phyloP scores from a whole-genome alignment of 2,888 invertebrate genomes.

The Tetropium fuscum region DNA sequence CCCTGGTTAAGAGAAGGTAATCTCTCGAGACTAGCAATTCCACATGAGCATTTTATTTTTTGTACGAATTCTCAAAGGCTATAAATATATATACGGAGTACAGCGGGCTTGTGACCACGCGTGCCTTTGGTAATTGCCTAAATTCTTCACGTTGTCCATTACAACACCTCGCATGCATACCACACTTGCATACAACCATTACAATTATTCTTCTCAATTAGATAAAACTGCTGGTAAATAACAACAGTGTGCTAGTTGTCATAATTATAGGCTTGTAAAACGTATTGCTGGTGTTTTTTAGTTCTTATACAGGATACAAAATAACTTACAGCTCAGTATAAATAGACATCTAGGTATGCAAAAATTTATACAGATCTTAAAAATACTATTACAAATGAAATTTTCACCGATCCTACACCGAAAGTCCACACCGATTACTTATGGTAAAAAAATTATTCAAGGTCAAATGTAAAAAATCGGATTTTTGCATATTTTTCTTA shows the following conservation, averaged over 20 bases:
- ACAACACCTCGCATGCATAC: slow-evolving; percentile 16
- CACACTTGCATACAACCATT: slow-evolving; percentile 2
- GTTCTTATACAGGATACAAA: too few species aligned
- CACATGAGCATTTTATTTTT: slow-evolving; percentile 46
- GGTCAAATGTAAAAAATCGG: too few species aligned
- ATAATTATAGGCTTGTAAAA: too few species aligned
- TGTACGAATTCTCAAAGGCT: slow-evolving; percentile 52
- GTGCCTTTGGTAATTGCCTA: slow-evolving; percentile 56
- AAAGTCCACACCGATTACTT: too few species aligned
- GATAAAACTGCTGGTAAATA: not conserved
- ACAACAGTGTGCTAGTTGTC: not conserved
- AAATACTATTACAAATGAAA: too few species aligned
- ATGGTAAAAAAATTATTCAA: too few species aligned
- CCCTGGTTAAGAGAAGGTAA: slow-evolving; percentile 10
- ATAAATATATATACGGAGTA: slow-evolving; percentile 56
- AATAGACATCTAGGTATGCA: too few species aligned
- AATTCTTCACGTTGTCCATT: slow-evolving; percentile 48
- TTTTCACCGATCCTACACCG: too few species aligned
- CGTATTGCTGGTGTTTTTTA: too few species aligned
- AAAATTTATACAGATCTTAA: too few species aligned
- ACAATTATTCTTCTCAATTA: slow-evolving; percentile 8
- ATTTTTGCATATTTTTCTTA: too few species aligned
- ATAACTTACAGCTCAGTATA: too few species aligned
- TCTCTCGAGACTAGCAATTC: slow-evolving; percentile 8
- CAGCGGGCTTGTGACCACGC: slow-evolving; percentile 39